Evolutionary conservation across 2,113 vertebrate species (phyloP).

Genomic region (Pteropus alecto): DNA sequence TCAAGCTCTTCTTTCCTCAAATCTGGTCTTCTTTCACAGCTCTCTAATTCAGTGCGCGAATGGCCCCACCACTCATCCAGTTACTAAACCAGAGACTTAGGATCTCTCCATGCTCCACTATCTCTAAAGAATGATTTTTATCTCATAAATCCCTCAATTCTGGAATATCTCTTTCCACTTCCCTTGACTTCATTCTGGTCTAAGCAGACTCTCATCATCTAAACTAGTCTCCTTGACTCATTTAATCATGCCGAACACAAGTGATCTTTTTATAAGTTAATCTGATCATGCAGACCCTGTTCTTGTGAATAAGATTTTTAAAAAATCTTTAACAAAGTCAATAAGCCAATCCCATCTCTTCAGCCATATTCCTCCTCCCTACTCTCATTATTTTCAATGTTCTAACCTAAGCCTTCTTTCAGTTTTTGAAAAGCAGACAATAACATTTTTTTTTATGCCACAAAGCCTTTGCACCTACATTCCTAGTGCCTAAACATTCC

Average conservation of each 20-base stretch:
- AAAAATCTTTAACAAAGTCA: not conserved
- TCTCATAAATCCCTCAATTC: not conserved
- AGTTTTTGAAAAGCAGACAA: not conserved
- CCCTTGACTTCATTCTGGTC: not conserved
- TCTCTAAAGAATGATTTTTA: not conserved
- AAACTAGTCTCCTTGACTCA: not conserved
- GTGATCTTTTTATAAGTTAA: not conserved
- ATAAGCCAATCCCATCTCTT: not conserved
- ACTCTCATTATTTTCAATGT: not conserved
- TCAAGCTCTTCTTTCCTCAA: conserved; percentile 8
- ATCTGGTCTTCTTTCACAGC: not conserved
- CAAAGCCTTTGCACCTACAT: not conserved
- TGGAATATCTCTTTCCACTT: not conserved
- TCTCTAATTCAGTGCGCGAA: not conserved
- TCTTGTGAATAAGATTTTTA: not conserved
- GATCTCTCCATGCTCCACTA: not conserved
- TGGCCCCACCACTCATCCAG: not conserved
- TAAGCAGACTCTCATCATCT: not conserved
- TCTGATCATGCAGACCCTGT: not conserved
- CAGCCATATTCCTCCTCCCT: not conserved
- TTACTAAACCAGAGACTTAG: not conserved
- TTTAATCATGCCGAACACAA: not conserved
- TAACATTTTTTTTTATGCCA: not conserved
- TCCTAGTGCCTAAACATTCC: not conserved
- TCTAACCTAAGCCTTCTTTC: not conserved